Evolutionary conservation across 1,140 invertebrate genomes (phyloP), one percentile per base, ranked within the genome.

Genomic region (Drosophila funebris): DNA sequence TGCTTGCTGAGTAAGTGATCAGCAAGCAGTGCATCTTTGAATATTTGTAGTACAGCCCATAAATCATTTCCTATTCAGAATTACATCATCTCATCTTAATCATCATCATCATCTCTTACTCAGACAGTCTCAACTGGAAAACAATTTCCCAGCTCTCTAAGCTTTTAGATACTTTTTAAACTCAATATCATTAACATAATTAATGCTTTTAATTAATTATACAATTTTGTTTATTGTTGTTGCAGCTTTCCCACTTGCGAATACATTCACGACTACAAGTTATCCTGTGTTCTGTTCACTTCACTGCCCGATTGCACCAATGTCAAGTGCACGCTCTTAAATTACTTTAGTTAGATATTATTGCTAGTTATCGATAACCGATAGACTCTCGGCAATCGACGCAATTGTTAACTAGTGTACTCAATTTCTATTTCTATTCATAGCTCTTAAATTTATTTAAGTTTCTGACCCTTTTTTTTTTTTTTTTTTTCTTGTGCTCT

Each of bases 221-320:
- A 22, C 8, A 16, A 29, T 0, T 20, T n/a, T 18, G 6, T 69
- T 27, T 7, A 6, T 4, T 44, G 1, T 36, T 9, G 36, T 74
- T 57, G 20, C 74, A 91, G 90, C 50, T 91, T 78, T 52, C 90
- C 90, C 54, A 90, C 83, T 54, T 91, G 90, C 80, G 90, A 91
- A 71, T 91, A 91, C 60, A 91, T 91, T 58, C 90, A 91, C 70
- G 90, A 91, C 53, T 91, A 91, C 56, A 91, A 91, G 77, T 57
- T 91, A 68, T 91, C 90, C 66, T 91, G 90, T 71, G 88, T 91
- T 68, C 78, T 91, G 68, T 91, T 91, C 67, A 91, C 90, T 46
- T 91, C 90, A 90, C 90, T 91, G 90, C 90, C 90, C 56, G 90
- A 91, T 72, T 91, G 90, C 53, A 91, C 90, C 56, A 78, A 64